These are phyloP conservation scores for Vultur gryphus DNA, from an alignment of 2,797 vertebrate genomes.

Conservation along the genomic window DNA sequence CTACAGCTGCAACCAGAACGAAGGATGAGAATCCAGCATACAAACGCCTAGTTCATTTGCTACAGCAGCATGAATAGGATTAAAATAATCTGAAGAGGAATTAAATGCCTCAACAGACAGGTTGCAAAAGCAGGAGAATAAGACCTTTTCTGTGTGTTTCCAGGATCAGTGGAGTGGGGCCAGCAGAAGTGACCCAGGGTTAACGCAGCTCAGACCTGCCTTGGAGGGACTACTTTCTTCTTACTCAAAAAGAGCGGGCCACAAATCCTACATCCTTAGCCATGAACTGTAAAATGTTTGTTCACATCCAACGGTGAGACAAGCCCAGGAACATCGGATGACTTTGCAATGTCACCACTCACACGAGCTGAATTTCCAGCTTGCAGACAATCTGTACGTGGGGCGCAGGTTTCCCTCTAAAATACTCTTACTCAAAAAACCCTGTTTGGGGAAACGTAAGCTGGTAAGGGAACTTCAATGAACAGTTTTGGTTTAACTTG, in stretches of 20 bases:
- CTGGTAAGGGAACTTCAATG: not conserved
- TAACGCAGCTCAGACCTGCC: constrained; percentile 39
- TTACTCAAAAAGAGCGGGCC: not conserved
- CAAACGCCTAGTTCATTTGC: constrained; percentile 44
- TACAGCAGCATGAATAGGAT: constrained; percentile 39
- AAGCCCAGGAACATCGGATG: not conserved
- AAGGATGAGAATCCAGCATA: constrained; percentile 21
- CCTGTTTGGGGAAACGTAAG: not conserved
- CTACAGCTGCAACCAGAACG: constrained; percentile 11
- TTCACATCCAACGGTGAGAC: not conserved
- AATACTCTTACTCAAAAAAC: not conserved
- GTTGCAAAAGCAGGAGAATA: constrained; percentile 14
- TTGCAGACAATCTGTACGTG: not conserved
- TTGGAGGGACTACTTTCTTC: not conserved
- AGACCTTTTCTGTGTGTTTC: constrained; percentile 2
- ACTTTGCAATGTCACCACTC: not conserved
- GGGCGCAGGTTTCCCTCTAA: not conserved
- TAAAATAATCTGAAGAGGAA: constrained; percentile 50
- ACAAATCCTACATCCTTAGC: not conserved
- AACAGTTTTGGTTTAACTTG: not conserved
- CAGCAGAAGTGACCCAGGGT: constrained; percentile 33
- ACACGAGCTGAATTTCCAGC: not conserved
- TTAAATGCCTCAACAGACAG: constrained; percentile 40
- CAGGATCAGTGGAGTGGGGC: constrained; percentile 36
- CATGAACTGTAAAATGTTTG: not conserved